Evolutionary conservation across 2,797 vertebrate genomes (phyloP).

Genomic region (Gymnothorax javanicus): DNA sequence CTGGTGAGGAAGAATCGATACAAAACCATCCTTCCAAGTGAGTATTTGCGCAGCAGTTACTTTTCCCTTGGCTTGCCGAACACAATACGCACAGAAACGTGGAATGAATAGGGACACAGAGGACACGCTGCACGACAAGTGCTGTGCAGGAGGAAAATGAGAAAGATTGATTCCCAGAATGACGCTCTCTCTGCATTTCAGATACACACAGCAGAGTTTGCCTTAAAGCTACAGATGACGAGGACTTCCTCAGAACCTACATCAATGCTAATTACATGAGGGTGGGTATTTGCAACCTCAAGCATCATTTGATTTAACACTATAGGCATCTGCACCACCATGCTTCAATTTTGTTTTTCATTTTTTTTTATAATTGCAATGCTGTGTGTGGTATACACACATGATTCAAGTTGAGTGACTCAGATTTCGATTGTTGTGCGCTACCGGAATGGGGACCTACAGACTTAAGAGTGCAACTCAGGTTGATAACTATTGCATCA

Average conservation of each 20-base stretch:
- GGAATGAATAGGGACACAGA: background rate
- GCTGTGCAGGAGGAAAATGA: conserved; percentile 18
- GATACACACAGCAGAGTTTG: conserved; percentile 98
- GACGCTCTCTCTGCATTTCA: conserved; percentile 57
- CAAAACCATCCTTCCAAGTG: conserved; percentile 98
- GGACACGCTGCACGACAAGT: background rate
- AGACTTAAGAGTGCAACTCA: background rate
- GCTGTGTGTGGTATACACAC: background rate
- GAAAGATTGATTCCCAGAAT: conserved; percentile 18
- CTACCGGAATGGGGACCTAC: background rate
- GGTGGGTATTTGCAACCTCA: conserved; percentile 70
- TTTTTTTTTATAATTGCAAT: background rate
- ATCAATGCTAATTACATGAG: conserved; percentile 98
- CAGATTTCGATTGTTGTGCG: background rate
- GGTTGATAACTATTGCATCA: background rate
- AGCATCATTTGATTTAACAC: background rate
- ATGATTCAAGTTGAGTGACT: background rate
- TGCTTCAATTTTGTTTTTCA: too few relatives aligned
- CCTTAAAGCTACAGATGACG: conserved; percentile 81
- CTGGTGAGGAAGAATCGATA: conserved; percentile 98
- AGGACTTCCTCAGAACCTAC: conserved; percentile 93
- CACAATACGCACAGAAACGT: background rate
- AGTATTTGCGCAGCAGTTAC: conserved; percentile 61
- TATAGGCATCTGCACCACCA: background rate
- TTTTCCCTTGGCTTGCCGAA: background rate